These are phyloP conservation scores for Parazoanthus atlanticus DNA, from an alignment of 92 coral and sea anemone genomes.

Conservation along the genomic window DNA sequence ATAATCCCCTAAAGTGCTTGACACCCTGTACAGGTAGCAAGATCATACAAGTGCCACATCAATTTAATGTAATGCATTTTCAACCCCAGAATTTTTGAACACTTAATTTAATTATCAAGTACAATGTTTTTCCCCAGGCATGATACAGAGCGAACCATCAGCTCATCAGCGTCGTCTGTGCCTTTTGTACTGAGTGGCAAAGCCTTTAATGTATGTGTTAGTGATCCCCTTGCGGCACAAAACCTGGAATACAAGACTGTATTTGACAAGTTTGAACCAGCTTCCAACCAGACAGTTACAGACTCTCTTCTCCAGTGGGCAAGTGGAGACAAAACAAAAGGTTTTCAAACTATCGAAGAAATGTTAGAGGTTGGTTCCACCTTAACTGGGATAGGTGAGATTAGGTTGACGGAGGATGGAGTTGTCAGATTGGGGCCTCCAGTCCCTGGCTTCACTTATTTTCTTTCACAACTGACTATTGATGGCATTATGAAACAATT, in stretches of 20 bases:
- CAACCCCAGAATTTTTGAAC: no score
- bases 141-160: constrained; percentile 70
- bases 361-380: constrained; percentile 84
- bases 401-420: constrained; percentile 71
- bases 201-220: constrained; percentile 60
- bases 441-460: constrained; percentile 66
- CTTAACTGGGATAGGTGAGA: constrained; percentile 84
- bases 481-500: constrained; percentile 77
- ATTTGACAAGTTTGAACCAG: constrained; percentile 89
- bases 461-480: constrained; percentile 74
- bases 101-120: not conserved
- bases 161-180: constrained; percentile 54
- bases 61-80: no score
- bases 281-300: constrained; percentile 64
- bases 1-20: no score
- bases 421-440: constrained; percentile 74
- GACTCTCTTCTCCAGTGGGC: constrained; percentile 94
- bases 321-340: constrained; percentile 94
- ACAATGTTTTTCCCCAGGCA: constrained; percentile 58
- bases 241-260: constrained; percentile 73
- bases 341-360: constrained; percentile 88
- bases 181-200: constrained; percentile 65
- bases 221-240: constrained; percentile 82
- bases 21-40: no score
- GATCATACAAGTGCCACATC: no score